Evolutionary conservation across 2,797 vertebrate species (phyloP).

Genomic region (Propithecus deckenii): DNA sequence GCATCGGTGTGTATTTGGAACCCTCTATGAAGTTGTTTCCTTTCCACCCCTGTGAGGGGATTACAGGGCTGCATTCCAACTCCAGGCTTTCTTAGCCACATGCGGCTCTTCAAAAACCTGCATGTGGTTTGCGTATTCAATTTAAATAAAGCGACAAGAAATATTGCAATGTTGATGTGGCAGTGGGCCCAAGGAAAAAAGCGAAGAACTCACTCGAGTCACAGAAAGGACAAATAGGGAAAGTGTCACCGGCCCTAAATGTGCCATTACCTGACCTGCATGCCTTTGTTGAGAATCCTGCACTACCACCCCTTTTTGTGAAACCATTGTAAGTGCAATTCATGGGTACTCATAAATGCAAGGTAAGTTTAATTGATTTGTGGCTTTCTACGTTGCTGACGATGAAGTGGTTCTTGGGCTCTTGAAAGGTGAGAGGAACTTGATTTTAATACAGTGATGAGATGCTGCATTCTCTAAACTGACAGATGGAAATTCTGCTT

Average conservation of each 20-base stretch:
- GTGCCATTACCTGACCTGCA: neutral
- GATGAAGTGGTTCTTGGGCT: conserved; percentile 62
- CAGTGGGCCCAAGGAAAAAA: neutral
- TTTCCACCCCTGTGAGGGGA: neutral
- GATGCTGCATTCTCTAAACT: conserved; percentile 39
- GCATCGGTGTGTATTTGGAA: conserved; percentile 14
- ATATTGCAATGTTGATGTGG: neutral
- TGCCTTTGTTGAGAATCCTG: neutral
- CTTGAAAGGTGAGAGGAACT: conserved; percentile 65
- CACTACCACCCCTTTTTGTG: neutral
- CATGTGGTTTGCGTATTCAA: conserved; percentile 61
- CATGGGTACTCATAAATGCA: conserved; percentile 6
- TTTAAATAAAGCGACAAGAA: conserved; percentile 18
- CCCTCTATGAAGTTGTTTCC: neutral
- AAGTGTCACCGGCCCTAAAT: neutral
- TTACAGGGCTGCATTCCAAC: conserved; percentile 33
- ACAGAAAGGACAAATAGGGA: neutral
- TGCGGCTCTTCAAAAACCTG: conserved; percentile 59
- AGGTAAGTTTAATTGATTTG: conserved; percentile 69
- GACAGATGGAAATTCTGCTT: conserved; percentile 55
- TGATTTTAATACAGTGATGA: conserved; percentile 54
- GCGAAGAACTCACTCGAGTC: neutral
- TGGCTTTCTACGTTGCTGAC: conserved; percentile 22
- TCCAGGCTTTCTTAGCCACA: conserved; percentile 38
- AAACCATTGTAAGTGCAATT: conserved; percentile 21